phyloP scores from a whole-genome alignment of 2,888 invertebrate genomes.

The Cryptosula pallasiana region DNA sequence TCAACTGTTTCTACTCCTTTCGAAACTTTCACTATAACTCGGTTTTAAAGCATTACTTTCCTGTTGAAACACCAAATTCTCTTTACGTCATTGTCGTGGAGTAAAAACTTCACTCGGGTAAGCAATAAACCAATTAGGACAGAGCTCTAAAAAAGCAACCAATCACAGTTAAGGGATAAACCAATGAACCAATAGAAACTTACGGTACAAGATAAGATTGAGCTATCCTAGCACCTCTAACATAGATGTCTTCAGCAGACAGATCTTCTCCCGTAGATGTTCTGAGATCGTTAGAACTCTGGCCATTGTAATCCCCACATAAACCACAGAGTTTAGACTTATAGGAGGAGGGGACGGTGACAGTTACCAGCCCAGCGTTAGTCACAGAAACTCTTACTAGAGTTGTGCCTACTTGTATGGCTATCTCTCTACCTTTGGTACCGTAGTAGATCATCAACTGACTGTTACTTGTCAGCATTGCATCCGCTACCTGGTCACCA shows the following conservation, averaged over 20 bases:
- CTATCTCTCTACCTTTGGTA: constrained; percentile 8
- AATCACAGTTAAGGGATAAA: too few species aligned
- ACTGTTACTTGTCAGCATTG: not conserved
- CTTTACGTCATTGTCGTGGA: too few species aligned
- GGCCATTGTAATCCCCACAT: constrained; percentile 6
- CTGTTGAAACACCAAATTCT: too few species aligned
- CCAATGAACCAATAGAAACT: too few species aligned
- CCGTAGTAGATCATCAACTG: constrained; percentile 7
- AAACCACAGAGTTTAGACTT: not conserved
- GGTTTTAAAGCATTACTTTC: too few species aligned
- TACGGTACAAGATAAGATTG: not conserved
- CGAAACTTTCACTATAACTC: too few species aligned
- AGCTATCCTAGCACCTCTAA: not conserved
- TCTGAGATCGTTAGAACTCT: not conserved
- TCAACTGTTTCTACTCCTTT: too few species aligned
- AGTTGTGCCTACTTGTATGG: not conserved
- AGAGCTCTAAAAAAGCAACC: too few species aligned
- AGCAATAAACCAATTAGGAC: too few species aligned
- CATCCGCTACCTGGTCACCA: not conserved
- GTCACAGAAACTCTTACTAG: constrained; percentile 1
- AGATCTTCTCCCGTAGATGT: not conserved
- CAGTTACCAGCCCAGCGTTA: not conserved
- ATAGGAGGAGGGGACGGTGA: not conserved
- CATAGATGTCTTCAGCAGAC: not conserved
- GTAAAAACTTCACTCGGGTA: too few species aligned